These are phyloP conservation scores for Rotaria magnacalcarata DNA, from an alignment of 2,888 invertebrate genomes.

Conservation along the genomic window DNA sequence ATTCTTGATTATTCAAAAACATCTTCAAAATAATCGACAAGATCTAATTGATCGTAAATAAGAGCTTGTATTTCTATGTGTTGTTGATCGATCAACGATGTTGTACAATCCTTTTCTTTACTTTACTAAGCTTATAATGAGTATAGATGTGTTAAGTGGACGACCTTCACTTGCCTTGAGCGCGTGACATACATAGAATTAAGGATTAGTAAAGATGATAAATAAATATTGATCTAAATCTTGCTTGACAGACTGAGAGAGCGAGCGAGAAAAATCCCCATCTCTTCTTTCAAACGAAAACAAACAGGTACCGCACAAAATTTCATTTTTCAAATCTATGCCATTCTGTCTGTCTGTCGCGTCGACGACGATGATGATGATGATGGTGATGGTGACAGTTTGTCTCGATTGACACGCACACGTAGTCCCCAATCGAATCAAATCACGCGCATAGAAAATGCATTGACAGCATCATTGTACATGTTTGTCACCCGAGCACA, in stretches of 20 bases:
- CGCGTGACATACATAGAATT: constrained; percentile 23
- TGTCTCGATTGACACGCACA: constrained; percentile 29
- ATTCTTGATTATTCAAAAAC: background rate
- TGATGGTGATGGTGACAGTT: background rate
- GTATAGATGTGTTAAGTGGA: constrained; percentile 21
- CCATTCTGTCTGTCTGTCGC: constrained; percentile 18
- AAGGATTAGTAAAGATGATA: constrained; percentile 20
- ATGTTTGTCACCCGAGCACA: constrained; percentile 26
- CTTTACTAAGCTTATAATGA: constrained; percentile 18
- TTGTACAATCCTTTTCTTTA: constrained; percentile 11
- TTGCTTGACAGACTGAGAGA: background rate
- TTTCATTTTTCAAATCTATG: constrained; percentile 1
- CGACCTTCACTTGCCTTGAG: constrained; percentile 1
- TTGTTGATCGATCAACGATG: constrained; percentile 12
- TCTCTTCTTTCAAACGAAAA: constrained; percentile 29
- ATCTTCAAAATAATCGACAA: background rate
- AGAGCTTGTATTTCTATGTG: background rate
- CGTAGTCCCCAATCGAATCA: constrained; percentile 14
- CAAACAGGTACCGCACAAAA: constrained; percentile 16
- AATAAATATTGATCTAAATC: constrained; percentile 23
- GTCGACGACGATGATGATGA: background rate
- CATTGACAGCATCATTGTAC: constrained; percentile 31
- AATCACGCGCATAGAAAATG: constrained; percentile 11
- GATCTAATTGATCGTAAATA: constrained; percentile 25
- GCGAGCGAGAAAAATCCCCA: background rate